Evolutionary conservation across 2,113 vertebrate species (phyloP).

Genomic region (Eubucco bourcierii): DNA sequence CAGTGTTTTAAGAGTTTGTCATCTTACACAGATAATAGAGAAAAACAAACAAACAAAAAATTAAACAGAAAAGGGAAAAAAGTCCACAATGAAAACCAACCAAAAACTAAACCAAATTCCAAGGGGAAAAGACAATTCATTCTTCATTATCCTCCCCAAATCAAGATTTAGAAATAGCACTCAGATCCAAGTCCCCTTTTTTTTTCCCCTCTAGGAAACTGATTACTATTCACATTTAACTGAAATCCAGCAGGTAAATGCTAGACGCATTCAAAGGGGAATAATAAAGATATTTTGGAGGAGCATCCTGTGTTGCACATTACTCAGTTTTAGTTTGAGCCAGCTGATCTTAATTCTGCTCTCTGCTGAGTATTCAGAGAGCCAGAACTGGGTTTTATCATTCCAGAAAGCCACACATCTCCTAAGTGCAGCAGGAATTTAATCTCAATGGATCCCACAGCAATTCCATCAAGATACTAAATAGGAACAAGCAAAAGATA

Average conservation of each 20-base stretch:
- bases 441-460: conserved; percentile 15
- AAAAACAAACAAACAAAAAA: neutral
- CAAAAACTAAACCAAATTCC: neutral
- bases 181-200: neutral
- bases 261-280: neutral
- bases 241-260: neutral
- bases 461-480: conserved; percentile 24
- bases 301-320: neutral
- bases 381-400: neutral
- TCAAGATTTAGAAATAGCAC: neutral
- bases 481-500: neutral
- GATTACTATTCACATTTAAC: neutral
- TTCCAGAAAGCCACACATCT: conserved; percentile 27
- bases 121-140: neutral
- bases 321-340: neutral
- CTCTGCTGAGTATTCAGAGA: neutral
- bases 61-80: neutral
- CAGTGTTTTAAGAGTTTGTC: neutral
- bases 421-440: neutral
- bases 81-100: rapidly evolving
- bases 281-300: neutral
- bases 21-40: neutral
- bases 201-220: neutral
- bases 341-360: neutral
- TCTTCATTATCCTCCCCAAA: neutral